Base-by-base conservation (phyloP, 1,140 invertebrate species). In the Caenorhabditis remanei region DNA sequence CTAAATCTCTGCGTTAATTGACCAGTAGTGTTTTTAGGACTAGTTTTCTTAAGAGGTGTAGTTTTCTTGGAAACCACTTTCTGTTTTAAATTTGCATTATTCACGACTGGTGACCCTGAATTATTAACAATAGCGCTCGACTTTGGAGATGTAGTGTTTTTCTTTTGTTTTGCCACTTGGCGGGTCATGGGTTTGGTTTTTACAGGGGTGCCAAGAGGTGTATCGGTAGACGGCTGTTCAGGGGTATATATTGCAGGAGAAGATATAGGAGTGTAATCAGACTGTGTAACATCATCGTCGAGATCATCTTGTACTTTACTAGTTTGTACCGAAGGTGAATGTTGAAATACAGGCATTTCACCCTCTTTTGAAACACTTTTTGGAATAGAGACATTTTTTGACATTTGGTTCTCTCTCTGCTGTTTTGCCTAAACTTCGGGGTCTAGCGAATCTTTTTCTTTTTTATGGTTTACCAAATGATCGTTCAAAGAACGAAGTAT, bases 151-250 rank as follows among this genome's bases (percentile, higher is more conserved):
- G 50, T 4, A 53, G 9, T 53, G 50, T 53, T 53, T 53, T 53
- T 16, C 1, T 16, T 13, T 9, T 53, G 16, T 53, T 53, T 53
- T 13, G 9, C 16, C 50, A 4, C 6, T 1, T 58, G 14, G 6
- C 55, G 55, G 9, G 55, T 58, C 6, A 58, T 19, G 13, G 55
- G 55, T n/a, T 58, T 58, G 13, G 55, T 58, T 14, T 58, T 58
- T 19, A 58, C 55, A 58, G 55, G 55, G 19, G 14, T 58, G 6
- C 19, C 55, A 58, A 58, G 19, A 1, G 55, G 13, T 58, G 55
- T 58, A 58, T 58, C 55, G 55, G 55, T 58, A 19, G 55, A 58
- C 19, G 55, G 55, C 9, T 58, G 55, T n/a, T 58, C 55, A 58
- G 55, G 55, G n/a, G 55, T 58, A 5, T 3, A 58, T 58, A 58